Evolutionary conservation across 2,113 vertebrate species (phyloP), one percentile per base, ranked within the genome.

Genomic region (Vulpes ferrilata): DNA sequence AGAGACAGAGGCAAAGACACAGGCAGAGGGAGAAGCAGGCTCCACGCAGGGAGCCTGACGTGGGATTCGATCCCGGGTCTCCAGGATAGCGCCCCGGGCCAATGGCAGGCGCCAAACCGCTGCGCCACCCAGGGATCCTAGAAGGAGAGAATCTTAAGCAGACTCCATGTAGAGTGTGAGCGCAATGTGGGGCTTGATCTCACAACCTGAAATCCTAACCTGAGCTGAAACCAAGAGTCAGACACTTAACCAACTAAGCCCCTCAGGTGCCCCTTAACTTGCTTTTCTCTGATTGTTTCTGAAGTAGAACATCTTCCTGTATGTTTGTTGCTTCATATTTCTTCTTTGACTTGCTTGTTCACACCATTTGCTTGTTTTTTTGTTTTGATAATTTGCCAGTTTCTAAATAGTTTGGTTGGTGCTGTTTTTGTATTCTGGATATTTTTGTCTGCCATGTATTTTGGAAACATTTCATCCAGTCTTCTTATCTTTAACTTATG

Each of bases 381-480:
- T 81, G 5, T 92, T 91, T 93, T 84, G 27, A 65, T 91, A 71
- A 71, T 83, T 90, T 90, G 32, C 90, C 7, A 55, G 19, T 92
- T 84, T 93, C 51, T 80, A 23, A 32, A 22, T 89, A 78, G 83
- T 48, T 96, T 76, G 67, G 32, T 94, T 87, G 32, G 9, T 55
- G 19, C 57, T 86, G 17, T 82, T 94, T 65, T 89, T 96, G 71
- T 95, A 65, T 32, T 94, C 73, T 95, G 53, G 16, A 25, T 81
- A 16, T 79, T 93, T 96, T 93, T 48, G 16, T 51, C 73, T 74
- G 32, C 79, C 2, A 2, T 73, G 7, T 79, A 38, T 83, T 94
- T 96, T 96, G 85, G 82, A 88, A 81, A 79, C 27, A 59, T 81
- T 95, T 92, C 1, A 73, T 0, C 4, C 11, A 71, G 19, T 92